Evolutionary conservation across 2,113 vertebrate species (phyloP).

Genomic region (Brachyhypopomus occidentalis): DNA sequence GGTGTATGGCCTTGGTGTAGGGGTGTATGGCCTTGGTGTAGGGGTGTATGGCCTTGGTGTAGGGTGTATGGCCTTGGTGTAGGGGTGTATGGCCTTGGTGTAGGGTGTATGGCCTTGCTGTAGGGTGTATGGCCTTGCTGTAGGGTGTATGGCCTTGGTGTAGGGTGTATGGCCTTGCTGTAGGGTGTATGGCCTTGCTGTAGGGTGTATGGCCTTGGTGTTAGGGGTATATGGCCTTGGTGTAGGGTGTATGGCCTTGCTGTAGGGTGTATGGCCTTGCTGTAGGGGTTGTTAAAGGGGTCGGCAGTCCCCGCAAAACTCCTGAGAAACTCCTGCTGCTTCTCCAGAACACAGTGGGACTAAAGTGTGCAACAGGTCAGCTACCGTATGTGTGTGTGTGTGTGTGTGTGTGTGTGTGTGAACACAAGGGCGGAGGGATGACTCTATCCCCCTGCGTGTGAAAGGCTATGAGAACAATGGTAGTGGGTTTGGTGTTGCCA

Average conservation of each 20-base stretch:
- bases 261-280: neutral
- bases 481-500: slow-evolving; percentile 16
- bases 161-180: neutral
- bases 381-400: neutral
- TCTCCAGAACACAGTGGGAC: too few relatives aligned
- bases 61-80: neutral
- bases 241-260: neutral
- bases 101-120: neutral
- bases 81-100: too few relatives aligned
- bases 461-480: slow-evolving; percentile 41
- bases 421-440: neutral
- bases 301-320: too few relatives aligned
- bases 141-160: neutral
- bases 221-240: too few relatives aligned
- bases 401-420: neutral
- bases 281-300: too few relatives aligned
- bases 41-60: neutral
- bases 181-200: neutral
- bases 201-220: neutral
- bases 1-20: neutral
- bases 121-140: neutral
- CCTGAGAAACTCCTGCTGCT: too few relatives aligned
- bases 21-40: too few relatives aligned
- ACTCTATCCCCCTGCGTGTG: slow-evolving; percentile 21
- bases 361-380: too few relatives aligned